phyloP scores from a whole-genome alignment of 2,888 invertebrate genomes.

The Lamellibrachia columna region DNA sequence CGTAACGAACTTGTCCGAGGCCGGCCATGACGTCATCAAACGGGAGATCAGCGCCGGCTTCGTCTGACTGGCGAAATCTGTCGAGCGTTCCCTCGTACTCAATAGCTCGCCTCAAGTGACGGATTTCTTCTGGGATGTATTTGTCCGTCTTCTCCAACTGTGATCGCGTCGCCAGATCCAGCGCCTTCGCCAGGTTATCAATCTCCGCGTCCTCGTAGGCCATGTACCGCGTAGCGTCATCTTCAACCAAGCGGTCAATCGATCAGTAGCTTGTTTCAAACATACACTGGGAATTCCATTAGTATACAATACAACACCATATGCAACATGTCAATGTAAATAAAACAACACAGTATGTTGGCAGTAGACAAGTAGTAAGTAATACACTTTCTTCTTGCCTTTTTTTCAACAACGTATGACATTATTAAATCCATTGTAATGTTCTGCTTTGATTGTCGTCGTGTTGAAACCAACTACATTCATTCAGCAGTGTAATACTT shows the following conservation, averaged over 20 bases:
- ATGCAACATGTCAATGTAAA: no score
- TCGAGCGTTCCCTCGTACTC: not conserved
- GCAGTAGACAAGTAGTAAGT: no score
- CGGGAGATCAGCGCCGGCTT: not conserved
- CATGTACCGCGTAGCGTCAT: constrained; percentile 32
- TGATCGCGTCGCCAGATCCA: constrained; percentile 39
- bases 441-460: no score
- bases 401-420: no score
- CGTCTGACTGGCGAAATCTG: not conserved
- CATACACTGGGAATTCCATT: no score
- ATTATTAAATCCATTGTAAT: no score
- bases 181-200: constrained; percentile 39
- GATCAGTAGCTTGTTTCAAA: no score
- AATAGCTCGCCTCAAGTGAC: not conserved
- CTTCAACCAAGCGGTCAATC: not conserved
- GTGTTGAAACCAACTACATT: no score
- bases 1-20: not conserved
- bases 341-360: no score
- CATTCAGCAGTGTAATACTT: no score
- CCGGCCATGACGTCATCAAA: not conserved
- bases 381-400: no score
- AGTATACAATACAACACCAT: no score
- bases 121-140: constrained; percentile 20
- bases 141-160: constrained; percentile 35
- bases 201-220: constrained; percentile 42